These are phyloP conservation scores for Vireo altiloquus DNA, from an alignment of 2,113 vertebrate genomes.

Conservation along the genomic window DNA sequence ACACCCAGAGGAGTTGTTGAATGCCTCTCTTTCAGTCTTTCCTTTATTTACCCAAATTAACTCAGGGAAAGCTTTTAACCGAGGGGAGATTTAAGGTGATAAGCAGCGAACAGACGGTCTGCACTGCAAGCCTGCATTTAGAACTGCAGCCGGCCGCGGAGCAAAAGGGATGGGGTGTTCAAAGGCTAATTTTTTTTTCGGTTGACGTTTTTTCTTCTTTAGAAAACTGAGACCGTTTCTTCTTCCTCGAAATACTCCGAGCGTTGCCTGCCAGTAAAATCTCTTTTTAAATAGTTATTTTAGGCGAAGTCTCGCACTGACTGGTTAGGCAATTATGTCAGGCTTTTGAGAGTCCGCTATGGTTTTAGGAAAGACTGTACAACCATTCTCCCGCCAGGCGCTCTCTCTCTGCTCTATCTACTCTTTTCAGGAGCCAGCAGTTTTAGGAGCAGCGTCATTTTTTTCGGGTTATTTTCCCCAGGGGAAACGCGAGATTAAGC, in stretches of 20 bases:
- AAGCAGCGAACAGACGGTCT: neutral
- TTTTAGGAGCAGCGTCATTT: neutral
- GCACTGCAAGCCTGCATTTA: neutral
- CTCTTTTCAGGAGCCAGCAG: neutral
- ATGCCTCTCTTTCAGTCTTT: neutral
- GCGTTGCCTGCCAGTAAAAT: neutral
- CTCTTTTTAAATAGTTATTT: neutral
- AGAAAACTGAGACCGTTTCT: neutral
- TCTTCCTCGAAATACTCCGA: neutral
- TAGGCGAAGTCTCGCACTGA: neutral
- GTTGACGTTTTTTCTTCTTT: neutral
- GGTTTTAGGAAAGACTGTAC: neutral
- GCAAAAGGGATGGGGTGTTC: neutral
- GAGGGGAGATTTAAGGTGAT: constrained; percentile 16
- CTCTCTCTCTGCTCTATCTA: neutral
- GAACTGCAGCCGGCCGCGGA: neutral
- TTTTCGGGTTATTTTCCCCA: neutral
- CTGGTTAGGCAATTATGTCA: neutral
- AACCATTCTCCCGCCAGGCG: neutral
- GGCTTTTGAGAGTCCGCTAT: neutral
- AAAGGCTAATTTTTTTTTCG: neutral
- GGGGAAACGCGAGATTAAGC: neutral
- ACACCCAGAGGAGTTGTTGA: constrained; percentile 24
- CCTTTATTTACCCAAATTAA: constrained; percentile 19
- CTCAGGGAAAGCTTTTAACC: neutral